Evolutionary conservation across 2,113 vertebrate species (phyloP), one percentile per base, ranked within the genome.

Genomic region (Talpa occidentalis): DNA sequence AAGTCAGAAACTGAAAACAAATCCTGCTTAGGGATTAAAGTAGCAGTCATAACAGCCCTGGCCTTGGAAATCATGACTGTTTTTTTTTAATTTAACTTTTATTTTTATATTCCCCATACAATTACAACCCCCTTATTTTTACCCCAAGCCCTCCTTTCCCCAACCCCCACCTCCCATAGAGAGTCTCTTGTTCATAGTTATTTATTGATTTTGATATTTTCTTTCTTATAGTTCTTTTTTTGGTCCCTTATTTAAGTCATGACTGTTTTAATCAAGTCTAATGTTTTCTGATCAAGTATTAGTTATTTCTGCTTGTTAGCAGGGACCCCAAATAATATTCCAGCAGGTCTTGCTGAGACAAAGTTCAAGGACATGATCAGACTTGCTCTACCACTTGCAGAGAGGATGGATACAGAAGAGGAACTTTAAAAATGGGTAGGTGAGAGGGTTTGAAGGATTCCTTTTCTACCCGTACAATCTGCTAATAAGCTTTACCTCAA

Each of bases 1-100:
- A 97, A 94, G 49, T 77, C 86, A 94, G 76, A 96, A 95, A 96
- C 82, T 83, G 95, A 95, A 97, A 96, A 90, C 91, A 96, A 95
- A 93, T 82, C 77, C 90, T 77, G 90, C 76, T 89, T 73, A 73
- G 76, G 89, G 77, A 97, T 95, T 84, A 95, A 85, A 94, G 52
- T 44, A 94, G 47, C 74, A 72, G 56, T n/a, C 52, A 72, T 42
- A 93, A 26, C 37, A 97, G 49, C n/a, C 6, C 49, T 93, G 40
- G 91, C 80, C 80, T 93, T 83, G 54, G 78, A 95, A 93, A 94
- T 81, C 52, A 86, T 37, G 60, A 44, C 86, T 83, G 32, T 72
- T 54, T 60, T 37, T n/a, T n/a, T n/a, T n/a, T n/a, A n/a, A n/a
- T n/a, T n/a, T n/a, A n/a, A n/a, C n/a, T n/a, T n/a, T n/a, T n/a